Evolutionary conservation across 2,113 vertebrate species (phyloP).

Genomic region (Caracal caracal): DNA sequence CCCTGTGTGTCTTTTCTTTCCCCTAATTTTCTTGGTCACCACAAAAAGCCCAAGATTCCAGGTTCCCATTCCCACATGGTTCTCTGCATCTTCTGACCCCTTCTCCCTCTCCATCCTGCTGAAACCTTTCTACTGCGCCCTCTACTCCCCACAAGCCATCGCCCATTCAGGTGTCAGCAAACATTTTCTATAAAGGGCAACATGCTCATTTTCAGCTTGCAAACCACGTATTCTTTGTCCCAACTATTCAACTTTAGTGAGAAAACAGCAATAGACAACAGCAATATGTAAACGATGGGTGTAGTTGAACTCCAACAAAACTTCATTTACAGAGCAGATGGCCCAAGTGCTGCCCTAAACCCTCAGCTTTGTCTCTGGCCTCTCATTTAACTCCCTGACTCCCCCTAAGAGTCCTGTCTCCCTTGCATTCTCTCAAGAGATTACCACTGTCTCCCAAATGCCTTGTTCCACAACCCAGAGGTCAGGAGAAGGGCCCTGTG

Average conservation of each 20-base stretch:
- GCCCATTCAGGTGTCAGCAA: background rate
- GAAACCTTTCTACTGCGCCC: background rate
- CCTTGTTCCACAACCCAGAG: background rate
- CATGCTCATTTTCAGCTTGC: background rate
- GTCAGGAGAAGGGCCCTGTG: background rate
- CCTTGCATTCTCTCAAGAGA: background rate
- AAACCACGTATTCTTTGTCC: background rate
- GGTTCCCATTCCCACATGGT: background rate
- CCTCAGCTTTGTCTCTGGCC: background rate
- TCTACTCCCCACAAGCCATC: background rate
- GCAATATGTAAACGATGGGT: no score
- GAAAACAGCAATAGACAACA: background rate
- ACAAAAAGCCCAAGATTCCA: background rate
- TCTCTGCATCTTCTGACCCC: background rate
- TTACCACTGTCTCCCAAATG: background rate
- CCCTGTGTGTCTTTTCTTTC: background rate
- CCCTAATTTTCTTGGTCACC: background rate
- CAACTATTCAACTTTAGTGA: background rate
- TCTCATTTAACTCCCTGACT: background rate
- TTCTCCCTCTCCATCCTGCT: accelerated
- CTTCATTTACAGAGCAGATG: background rate
- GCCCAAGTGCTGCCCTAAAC: background rate
- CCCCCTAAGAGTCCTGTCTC: background rate
- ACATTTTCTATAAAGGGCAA: background rate
- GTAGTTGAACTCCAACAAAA: no score